Evolutionary conservation across 2,888 invertebrate species (phyloP).

Genomic region (Elegia similella): DNA sequence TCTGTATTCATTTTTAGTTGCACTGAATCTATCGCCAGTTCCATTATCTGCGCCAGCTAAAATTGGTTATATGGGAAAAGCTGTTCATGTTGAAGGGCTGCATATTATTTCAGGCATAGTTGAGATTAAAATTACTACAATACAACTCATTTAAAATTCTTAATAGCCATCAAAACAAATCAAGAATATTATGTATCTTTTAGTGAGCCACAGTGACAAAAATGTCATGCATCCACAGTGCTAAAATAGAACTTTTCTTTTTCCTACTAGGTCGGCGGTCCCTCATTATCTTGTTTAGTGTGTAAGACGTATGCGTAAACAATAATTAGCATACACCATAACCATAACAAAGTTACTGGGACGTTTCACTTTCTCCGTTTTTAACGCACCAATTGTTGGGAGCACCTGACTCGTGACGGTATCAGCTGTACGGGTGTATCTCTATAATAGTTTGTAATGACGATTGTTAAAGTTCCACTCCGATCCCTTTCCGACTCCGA

Average conservation of each 20-base stretch:
- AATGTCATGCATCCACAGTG: background rate
- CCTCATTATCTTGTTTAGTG: constrained; percentile 16
- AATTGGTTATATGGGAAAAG: too few relatives aligned
- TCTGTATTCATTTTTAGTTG: too few relatives aligned
- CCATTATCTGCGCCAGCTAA: too few relatives aligned
- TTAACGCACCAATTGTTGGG: constrained; percentile 62
- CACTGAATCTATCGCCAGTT: too few relatives aligned
- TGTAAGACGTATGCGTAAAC: constrained; percentile 17
- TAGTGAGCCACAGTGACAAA: background rate
- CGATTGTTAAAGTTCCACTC: background rate
- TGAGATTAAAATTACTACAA: too few relatives aligned
- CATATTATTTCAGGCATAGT: too few relatives aligned
- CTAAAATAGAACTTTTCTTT: constrained; percentile 4
- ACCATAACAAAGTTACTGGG: constrained; percentile 29
- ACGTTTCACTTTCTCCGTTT: constrained; percentile 51
- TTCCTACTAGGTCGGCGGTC: background rate
- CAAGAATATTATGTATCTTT: too few relatives aligned
- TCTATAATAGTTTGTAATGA: background rate
- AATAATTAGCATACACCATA: constrained; percentile 39
- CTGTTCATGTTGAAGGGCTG: too few relatives aligned
- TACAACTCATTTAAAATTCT: too few relatives aligned
- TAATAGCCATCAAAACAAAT: too few relatives aligned
- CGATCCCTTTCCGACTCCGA: too few relatives aligned
- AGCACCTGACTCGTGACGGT: constrained; percentile 45
- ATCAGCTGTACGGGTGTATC: background rate